phyloP scores from a whole-genome alignment of 2,113 vertebrate genomes.

The Megaceryle maxima region DNA sequence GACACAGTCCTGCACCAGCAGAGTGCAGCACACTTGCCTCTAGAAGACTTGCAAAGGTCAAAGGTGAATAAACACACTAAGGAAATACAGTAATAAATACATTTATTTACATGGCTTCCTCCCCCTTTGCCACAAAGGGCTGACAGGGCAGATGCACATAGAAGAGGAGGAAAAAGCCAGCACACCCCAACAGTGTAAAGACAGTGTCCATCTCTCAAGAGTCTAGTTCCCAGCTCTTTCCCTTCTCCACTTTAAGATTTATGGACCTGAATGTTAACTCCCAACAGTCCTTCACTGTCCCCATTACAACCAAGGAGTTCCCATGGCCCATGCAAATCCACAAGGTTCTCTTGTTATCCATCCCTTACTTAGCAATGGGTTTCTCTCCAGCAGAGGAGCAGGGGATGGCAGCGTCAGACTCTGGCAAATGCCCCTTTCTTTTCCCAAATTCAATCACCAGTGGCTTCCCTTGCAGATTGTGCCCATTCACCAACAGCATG shows the following conservation, averaged over 20 bases:
- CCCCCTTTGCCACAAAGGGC: neutral
- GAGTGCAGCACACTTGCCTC: neutral
- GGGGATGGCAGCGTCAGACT: neutral
- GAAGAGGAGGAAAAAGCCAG: neutral
- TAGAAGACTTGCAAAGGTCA: accelerated
- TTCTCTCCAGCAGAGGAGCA: slow-evolving; percentile 14
- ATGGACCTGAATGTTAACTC: neutral
- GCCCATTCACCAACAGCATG: slow-evolving; percentile 84
- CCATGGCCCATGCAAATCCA: neutral
- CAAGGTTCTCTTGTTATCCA: neutral
- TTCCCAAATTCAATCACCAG: slow-evolving; percentile 90
- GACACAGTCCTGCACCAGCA: neutral
- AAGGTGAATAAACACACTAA: neutral
- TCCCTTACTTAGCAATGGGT: slow-evolving; percentile 13
- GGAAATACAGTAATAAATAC: neutral
- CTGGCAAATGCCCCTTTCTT: slow-evolving; percentile 48
- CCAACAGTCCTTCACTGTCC: neutral
- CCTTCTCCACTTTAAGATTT: neutral
- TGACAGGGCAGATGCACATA: neutral
- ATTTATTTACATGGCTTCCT: slow-evolving; percentile 15
- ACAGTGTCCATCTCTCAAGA: neutral
- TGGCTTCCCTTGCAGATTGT: slow-evolving; percentile 85
- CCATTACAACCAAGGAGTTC: neutral
- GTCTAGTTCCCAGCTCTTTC: neutral
- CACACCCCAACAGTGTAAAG: neutral